Percentiles rank a stretch among this genome's conserved stretches.
Conservation (phyloP, 1,140 invertebrate species). For the Drosophila bipectinata region DNA sequence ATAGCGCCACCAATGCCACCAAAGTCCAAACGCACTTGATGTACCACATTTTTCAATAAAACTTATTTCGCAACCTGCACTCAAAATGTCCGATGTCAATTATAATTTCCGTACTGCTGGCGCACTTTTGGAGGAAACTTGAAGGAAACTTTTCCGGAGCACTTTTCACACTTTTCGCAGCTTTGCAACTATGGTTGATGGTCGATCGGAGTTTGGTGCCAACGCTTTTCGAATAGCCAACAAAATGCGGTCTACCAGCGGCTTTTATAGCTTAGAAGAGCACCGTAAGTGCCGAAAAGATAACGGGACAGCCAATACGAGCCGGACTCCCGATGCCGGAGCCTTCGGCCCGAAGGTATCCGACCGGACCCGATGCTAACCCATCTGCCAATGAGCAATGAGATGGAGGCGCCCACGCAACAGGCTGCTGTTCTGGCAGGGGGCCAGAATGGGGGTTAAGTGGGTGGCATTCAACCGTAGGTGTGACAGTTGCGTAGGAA, state of each 20-base stretch:
- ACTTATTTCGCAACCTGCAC: slow-evolving; percentile 13
- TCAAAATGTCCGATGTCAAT: slow-evolving; percentile 34
- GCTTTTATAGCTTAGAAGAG: slow-evolving; percentile 68
- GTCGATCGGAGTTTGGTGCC: slow-evolving; percentile 38
- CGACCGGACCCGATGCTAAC: slow-evolving; percentile 34
- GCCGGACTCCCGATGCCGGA: slow-evolving; percentile 28
- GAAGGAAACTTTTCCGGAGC: slow-evolving; percentile 15
- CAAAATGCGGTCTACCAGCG: slow-evolving; percentile 61
- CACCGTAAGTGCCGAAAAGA: slow-evolving; percentile 32
- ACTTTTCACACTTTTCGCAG: slow-evolving; percentile 22
- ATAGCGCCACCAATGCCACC: slow-evolving; percentile 58
- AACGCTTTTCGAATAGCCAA: slow-evolving; percentile 69
- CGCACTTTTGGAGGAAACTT: slow-evolving; percentile 42
- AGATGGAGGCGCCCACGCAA: slow-evolving; percentile 58
- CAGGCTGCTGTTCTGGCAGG: slow-evolving; percentile 39
- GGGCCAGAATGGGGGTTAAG: slow-evolving; percentile 2
- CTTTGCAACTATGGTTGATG: slow-evolving; percentile 15
- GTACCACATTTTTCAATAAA: slow-evolving; percentile 62
- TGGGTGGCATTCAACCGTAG: slow-evolving; percentile 3
- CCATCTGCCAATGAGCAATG: slow-evolving; percentile 62
- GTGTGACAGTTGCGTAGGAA: slow-evolving; percentile 11
- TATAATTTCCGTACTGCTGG: slow-evolving; percentile 19
- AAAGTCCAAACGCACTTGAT: slow-evolving; percentile 70
- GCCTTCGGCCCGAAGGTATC: slow-evolving; percentile 35
- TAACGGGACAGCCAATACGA: slow-evolving; percentile 67